Percentiles rank a stretch among this genome's conserved stretches.
Evolutionary conservation across 2,888 invertebrate genomes (phyloP).

Genomic region (Lasiommata megera): DNA sequence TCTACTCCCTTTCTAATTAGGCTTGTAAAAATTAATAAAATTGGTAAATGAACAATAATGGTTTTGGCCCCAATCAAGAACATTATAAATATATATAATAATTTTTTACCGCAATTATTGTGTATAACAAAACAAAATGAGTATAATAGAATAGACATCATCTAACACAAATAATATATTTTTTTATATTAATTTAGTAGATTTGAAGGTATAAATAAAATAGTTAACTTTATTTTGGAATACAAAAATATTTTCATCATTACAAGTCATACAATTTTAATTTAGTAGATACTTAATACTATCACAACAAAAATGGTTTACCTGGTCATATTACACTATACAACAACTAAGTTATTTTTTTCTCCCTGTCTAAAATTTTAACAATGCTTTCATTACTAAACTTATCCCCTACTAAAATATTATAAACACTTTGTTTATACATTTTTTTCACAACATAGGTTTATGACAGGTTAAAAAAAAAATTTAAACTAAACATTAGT

Average conservation of each 20-base stretch:
- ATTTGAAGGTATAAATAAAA: background rate
- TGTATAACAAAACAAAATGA: background rate
- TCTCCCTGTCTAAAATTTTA: no score
- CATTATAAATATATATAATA: background rate
- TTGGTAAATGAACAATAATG: background rate
- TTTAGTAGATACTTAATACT: conserved; percentile 22
- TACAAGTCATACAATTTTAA: conserved; percentile 4
- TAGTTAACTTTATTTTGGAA: conserved; percentile 18
- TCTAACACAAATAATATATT: background rate
- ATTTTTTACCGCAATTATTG: background rate
- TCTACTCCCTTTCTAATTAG: no score
- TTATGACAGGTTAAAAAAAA: background rate
- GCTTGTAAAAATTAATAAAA: background rate
- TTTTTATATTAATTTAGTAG: background rate
- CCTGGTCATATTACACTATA: conserved; percentile 19
- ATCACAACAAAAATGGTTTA: conserved; percentile 25
- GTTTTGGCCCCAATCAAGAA: conserved; percentile 11
- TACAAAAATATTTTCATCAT: conserved; percentile 24
- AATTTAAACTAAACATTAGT: background rate
- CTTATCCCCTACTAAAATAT: no score
- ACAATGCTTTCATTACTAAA: no score
- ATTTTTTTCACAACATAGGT: no score
- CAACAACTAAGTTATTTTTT: conserved; percentile 1
- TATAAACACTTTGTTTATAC: no score
- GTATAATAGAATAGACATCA: background rate